Percentiles rank a stretch among this genome's conserved stretches.
These are phyloP conservation scores for Platysteira castanea DNA, from an alignment of 2,113 vertebrate species.

Conservation along the genomic window DNA sequence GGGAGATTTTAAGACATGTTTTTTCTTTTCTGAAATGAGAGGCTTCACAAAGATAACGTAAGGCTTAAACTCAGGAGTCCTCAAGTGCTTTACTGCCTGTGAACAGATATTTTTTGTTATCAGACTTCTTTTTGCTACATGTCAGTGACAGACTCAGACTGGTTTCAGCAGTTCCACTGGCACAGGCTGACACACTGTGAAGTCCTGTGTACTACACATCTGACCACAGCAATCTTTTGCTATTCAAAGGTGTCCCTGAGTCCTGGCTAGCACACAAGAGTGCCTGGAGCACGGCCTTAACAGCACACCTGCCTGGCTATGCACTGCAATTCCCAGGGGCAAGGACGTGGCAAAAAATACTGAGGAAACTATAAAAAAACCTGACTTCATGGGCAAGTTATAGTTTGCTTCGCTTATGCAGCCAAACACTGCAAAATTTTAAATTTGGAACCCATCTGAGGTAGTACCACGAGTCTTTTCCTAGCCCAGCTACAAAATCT, in stretches of 20 bases:
- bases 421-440: not conserved
- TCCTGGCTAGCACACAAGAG: not conserved
- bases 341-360: not conserved
- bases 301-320: not conserved
- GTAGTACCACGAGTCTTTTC: not conserved
- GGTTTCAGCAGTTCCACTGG: not conserved
- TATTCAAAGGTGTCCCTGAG: not conserved
- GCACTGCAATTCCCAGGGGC: not conserved
- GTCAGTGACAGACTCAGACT: not conserved
- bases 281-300: not conserved
- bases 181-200: not conserved
- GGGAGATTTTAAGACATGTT: constrained; percentile 72
- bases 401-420: not conserved
- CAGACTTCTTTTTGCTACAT: not conserved
- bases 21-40: constrained; percentile 71
- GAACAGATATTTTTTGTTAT: not conserved
- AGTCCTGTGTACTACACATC: not conserved
- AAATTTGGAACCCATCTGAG: not conserved
- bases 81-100: constrained; percentile 85
- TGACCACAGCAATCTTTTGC: not conserved
- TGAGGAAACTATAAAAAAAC: not conserved
- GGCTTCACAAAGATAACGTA: constrained; percentile 88
- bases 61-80: constrained; percentile 87
- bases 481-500: not conserved
- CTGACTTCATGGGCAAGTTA: not conserved